Conservation (phyloP, 2,113 vertebrate genomes). For the Thermophis baileyi region DNA sequence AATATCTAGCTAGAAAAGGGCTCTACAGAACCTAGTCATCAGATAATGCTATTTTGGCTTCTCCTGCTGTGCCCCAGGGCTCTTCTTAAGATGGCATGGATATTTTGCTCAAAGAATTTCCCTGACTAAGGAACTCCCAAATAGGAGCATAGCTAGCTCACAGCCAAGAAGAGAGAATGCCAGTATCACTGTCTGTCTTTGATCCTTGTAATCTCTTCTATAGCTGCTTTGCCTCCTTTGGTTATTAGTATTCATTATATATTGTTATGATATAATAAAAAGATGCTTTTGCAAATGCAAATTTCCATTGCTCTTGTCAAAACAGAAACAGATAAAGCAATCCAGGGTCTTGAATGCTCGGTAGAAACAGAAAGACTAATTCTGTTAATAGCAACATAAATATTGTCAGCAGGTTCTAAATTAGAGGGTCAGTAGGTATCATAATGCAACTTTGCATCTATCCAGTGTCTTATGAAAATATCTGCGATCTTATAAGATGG, state of each 20-base stretch:
- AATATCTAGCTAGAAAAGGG: not conserved
- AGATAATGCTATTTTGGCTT: not conserved
- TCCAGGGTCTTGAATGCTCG: not conserved
- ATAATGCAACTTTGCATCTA: not conserved
- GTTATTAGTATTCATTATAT: not conserved
- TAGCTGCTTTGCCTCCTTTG: not conserved
- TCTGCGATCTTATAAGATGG: not conserved
- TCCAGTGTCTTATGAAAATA: not conserved
- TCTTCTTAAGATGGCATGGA: not conserved
- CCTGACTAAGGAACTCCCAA: not conserved
- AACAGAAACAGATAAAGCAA: not conserved
- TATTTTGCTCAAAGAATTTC: not conserved
- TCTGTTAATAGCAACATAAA: not conserved
- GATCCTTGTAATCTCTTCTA: not conserved
- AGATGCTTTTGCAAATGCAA: not conserved
- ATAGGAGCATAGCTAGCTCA: not conserved
- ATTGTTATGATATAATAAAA: not conserved
- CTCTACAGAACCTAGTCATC: not conserved
- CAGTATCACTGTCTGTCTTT: not conserved
- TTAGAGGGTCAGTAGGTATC: not conserved
- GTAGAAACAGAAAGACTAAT: not conserved
- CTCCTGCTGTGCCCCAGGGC: not conserved
- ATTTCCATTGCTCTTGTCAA: not conserved
- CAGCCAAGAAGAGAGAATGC: not conserved
- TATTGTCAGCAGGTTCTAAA: not conserved